Evolutionary conservation across 2,888 invertebrate species (phyloP).

Genomic region (Hybos culiciformis): DNA sequence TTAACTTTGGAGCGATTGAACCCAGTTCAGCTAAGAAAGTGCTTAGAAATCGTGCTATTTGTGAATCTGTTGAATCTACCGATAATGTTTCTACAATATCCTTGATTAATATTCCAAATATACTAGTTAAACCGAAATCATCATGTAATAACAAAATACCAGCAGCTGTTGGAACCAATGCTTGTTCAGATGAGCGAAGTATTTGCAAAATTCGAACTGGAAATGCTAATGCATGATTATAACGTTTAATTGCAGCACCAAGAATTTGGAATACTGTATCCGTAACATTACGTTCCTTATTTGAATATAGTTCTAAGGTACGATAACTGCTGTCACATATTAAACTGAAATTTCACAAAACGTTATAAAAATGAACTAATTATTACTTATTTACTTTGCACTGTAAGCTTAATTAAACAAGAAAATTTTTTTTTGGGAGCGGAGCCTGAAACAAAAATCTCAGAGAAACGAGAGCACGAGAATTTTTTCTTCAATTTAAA

Average conservation of each 20-base stretch:
- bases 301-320: constrained; percentile 33
- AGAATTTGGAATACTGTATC: constrained; percentile 66
- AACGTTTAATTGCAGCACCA: constrained; percentile 65
- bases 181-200: constrained; percentile 27
- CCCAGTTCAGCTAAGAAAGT: constrained; percentile 32
- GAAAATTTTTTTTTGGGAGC: too few species aligned
- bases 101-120: constrained; percentile 31
- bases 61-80: constrained; percentile 26
- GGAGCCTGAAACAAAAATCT: too few species aligned
- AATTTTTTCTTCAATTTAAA: too few species aligned
- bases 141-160: constrained; percentile 30
- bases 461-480: too few species aligned
- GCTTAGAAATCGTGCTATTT: constrained; percentile 29
- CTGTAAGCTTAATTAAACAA: too few species aligned
- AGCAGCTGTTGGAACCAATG: constrained; percentile 27
- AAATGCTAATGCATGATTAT: constrained; percentile 69
- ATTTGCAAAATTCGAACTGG: constrained; percentile 56
- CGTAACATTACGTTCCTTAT: constrained; percentile 47
- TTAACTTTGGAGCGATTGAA: constrained; percentile 26
- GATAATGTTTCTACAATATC: constrained; percentile 29
- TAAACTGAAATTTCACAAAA: constrained; percentile 19
- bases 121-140: constrained; percentile 29
- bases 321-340: constrained; percentile 33
- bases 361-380: too few species aligned
- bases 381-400: too few species aligned